Conservation (phyloP, 92 coral and sea anemone species). For the Porites cylindrica region DNA sequence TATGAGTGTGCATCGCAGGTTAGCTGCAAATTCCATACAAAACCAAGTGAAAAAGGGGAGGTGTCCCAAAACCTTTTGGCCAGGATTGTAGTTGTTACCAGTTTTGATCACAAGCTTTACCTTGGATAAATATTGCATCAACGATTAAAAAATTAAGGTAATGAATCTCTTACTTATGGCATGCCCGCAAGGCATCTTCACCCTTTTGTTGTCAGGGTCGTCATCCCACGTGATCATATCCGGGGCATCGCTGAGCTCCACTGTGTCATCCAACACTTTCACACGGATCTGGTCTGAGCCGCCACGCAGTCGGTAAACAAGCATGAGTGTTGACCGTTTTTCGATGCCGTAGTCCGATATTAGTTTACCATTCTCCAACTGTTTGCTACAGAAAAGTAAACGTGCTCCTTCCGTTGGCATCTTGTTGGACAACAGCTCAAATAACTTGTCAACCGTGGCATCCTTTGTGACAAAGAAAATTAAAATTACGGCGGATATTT, state of each 20-base stretch:
- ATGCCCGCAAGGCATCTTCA: conserved; percentile 97
- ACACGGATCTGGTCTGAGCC: conserved; percentile 58
- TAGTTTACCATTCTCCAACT: conserved; percentile 64
- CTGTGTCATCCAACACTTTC: conserved; percentile 82
- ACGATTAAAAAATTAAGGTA: no score
- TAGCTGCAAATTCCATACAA: no score
- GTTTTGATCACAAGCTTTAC: no score
- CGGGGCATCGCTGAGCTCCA: conserved; percentile 80
- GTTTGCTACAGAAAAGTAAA: conserved; percentile 61
- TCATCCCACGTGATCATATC: conserved; percentile 98
- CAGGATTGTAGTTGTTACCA: no score
- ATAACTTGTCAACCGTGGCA: conserved; percentile 76
- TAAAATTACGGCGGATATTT: no score
- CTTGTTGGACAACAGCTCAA: conserved; percentile 42
- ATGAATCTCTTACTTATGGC: conserved; percentile 68
- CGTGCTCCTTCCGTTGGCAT: conserved; percentile 65
- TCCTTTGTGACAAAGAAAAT: conserved; percentile 46
- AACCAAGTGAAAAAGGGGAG: no score
- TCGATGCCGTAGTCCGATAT: conserved; percentile 71
- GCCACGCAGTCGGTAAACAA: conserved; percentile 71
- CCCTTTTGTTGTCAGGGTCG: conserved; percentile 84
- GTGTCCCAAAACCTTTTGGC: no score
- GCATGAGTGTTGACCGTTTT: conserved; percentile 57
- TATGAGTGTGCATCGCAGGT: no score
- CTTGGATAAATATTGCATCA: no score